Base-by-base conservation (phyloP, 2,797 vertebrate species). In the Emys orbicularis region DNA sequence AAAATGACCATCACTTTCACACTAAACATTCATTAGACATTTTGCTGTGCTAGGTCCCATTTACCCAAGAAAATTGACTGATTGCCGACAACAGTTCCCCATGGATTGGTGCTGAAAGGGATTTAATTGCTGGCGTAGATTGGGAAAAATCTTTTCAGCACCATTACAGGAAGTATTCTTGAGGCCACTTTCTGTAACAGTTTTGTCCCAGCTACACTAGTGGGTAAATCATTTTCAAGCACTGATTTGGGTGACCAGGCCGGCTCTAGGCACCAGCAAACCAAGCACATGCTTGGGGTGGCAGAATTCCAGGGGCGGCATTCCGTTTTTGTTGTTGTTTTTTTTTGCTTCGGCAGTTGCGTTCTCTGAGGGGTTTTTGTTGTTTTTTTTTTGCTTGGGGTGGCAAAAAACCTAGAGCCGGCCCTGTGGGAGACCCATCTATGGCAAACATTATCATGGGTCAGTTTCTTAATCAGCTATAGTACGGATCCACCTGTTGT, bases 1-100 rank as follows among this genome's bases (percentile, higher is more conserved):
- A 79, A 92, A 90, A 92, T 27, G 13, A 5, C 47, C 84, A n/a
- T 21, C 84, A 18, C 47, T 86, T 87, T 93, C 90, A 50, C 59
- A 77, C 6, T 25, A 82, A 56, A 81, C 88, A 65, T 65, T 88
- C 2, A 37, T 83, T 56, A 47, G 13, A 2, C 81, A 12, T 53
- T 72, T 85, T 68, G 53, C 37, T 81, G 16, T 54, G 25, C 12
- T 94, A 79, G 57, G 13, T 86, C 5, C 21, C 47, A 4, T 3
- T 2, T 47, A 16, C 10, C 44, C 59, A 23, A 68, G 53, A 84
- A 27, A 79, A 5, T 41, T 76, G 80, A 90, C 53, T 10, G 86
- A 74, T 49, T 86, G 27, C 19, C 50, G 25, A 23, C n/a, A 59
- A 18, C n/a, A 37, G 12, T 77, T 9, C 29, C 85, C 27, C 11